These are phyloP conservation scores for Cichladusa arquata DNA, from an alignment of 2,113 vertebrate species.

Conservation along the genomic window DNA sequence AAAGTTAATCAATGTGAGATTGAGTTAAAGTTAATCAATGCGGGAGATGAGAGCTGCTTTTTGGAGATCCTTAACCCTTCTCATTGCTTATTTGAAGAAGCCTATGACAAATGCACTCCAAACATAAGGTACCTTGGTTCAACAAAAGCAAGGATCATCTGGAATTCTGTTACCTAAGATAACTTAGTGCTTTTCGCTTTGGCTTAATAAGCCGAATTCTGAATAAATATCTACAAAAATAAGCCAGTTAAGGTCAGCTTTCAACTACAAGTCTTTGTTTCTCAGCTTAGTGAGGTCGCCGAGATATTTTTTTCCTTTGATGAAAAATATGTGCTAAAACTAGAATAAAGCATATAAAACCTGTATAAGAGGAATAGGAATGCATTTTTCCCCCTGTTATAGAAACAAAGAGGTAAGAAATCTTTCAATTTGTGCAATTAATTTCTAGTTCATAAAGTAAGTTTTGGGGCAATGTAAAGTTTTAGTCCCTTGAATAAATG, in stretches of 20 bases:
- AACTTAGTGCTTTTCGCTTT: not conserved
- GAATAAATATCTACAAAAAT: not conserved
- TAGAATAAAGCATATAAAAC: not conserved
- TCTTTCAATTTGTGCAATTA: not conserved
- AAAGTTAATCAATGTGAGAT: not conserved
- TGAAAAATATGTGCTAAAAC: not conserved
- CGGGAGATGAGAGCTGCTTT: not conserved
- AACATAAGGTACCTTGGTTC: not conserved
- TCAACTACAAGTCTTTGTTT: not conserved
- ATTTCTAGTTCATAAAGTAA: slow-evolving; percentile 5
- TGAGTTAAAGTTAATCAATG: not conserved
- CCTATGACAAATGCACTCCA: not conserved
- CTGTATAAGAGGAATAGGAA: not conserved
- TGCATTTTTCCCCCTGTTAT: not conserved
- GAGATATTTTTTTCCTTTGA: not conserved
- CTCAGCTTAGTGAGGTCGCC: not conserved
- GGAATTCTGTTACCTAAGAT: not conserved
- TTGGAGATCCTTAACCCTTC: not conserved
- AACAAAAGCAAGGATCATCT: not conserved
- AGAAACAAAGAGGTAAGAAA: not conserved
- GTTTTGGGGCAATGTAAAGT: not conserved
- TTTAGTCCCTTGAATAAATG: not conserved
- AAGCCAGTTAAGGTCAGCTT: not conserved
- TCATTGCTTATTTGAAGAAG: not conserved
- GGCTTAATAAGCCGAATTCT: not conserved